phyloP scores from a whole-genome alignment of 2,113 vertebrate species.

The Cochlearius cochlearius region DNA sequence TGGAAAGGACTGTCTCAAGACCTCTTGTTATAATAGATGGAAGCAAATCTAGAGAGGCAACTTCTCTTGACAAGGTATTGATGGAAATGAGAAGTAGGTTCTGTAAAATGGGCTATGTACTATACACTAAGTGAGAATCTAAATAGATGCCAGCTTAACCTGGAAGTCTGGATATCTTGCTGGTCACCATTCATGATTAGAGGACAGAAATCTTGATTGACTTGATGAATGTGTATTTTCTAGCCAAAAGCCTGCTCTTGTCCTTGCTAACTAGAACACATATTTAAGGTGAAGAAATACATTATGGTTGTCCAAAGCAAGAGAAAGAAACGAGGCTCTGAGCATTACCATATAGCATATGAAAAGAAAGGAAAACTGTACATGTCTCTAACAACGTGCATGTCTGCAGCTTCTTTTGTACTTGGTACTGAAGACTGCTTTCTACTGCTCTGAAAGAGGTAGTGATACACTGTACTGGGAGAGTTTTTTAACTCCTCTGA shows the following conservation, averaged over 20 bases:
- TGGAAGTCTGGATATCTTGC: neutral
- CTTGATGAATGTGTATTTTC: neutral
- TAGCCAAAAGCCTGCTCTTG: neutral
- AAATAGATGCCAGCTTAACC: neutral
- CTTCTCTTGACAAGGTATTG: neutral
- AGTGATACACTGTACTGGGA: neutral
- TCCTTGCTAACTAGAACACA: neutral
- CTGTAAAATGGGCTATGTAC: neutral
- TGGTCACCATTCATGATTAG: neutral
- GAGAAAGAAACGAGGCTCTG: neutral
- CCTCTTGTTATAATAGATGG: neutral
- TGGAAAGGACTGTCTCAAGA: neutral
- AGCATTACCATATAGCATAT: neutral
- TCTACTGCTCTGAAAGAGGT: neutral
- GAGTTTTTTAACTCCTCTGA: neutral
- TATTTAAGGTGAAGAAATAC: neutral
- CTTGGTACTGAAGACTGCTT: neutral
- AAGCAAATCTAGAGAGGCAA: neutral
- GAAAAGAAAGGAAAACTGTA: neutral
- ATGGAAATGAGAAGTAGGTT: neutral
- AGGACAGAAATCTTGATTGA: neutral
- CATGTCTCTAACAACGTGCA: neutral
- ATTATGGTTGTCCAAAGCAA: neutral
- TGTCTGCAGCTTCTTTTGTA: neutral
- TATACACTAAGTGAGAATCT: neutral